Conservation (phyloP, 1,140 invertebrate genomes). For the Mya arenaria region DNA sequence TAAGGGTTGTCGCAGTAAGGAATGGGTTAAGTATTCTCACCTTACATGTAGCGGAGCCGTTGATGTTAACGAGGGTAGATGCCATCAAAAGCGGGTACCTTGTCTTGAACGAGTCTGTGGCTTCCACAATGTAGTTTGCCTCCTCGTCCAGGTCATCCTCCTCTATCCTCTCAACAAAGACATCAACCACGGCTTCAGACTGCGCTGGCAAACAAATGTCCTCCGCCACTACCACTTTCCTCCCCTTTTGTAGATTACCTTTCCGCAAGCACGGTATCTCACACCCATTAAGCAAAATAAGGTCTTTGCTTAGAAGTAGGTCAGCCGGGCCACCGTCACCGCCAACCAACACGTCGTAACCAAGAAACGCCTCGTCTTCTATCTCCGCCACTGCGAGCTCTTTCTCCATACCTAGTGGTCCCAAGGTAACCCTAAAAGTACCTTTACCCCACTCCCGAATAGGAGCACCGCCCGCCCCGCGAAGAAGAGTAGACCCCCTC, state of each 20-base stretch:
- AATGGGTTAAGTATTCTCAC: not conserved
- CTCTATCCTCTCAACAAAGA: not conserved
- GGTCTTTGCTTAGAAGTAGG: constrained; percentile 5
- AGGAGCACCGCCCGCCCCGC: not conserved
- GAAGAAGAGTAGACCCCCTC: not conserved
- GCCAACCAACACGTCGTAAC: not conserved
- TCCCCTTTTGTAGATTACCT: not conserved
- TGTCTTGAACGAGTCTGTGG: not conserved
- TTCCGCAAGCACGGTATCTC: constrained; percentile 3
- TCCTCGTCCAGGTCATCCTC: not conserved
- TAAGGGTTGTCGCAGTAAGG: not conserved
- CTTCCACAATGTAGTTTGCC: not conserved
- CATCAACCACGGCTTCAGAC: constrained; percentile 1
- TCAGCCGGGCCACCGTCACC: not conserved
- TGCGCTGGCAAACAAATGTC: not conserved
- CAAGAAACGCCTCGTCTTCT: not conserved
- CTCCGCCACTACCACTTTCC: not conserved
- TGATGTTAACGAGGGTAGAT: constrained; percentile 2
- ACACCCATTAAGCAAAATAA: not conserved
- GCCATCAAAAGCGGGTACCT: constrained; percentile 1
- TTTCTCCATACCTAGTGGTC: not conserved
- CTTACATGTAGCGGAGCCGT: not conserved
- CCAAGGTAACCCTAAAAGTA: not conserved
- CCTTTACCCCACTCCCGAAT: constrained; percentile 12
- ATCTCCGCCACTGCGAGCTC: not conserved